These are phyloP conservation scores for Orthonychiurus folsomi DNA, from an alignment of 2,888 invertebrate genomes.

Conservation along the genomic window DNA sequence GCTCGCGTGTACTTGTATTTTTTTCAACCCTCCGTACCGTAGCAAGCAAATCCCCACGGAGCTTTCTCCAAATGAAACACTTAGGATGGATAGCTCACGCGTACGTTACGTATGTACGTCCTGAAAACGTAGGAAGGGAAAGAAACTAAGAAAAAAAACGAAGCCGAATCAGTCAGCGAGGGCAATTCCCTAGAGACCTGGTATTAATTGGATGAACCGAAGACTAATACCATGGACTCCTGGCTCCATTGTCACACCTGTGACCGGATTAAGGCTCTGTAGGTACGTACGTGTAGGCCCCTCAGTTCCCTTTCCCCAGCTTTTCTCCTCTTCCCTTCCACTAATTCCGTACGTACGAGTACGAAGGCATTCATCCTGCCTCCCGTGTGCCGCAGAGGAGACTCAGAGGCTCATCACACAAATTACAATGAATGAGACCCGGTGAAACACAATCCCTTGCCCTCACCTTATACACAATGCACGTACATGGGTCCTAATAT, in stretches of 20 bases:
- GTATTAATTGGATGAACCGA: conserved; percentile 41
- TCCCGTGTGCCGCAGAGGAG: neutral
- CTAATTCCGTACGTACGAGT: neutral
- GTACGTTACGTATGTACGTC: neutral
- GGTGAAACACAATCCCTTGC: neutral
- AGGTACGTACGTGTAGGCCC: neutral
- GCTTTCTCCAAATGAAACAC: too few species aligned
- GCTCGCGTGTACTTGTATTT: too few species aligned
- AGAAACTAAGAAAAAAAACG: conserved; percentile 23
- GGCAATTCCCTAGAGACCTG: conserved; percentile 37
- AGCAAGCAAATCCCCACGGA: too few species aligned
- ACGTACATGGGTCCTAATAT: neutral
- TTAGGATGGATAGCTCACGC: too few species aligned
- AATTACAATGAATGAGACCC: neutral
- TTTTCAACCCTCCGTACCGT: too few species aligned
- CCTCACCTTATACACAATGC: too few species aligned
- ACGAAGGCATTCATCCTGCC: neutral
- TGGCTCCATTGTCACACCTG: conserved; percentile 40
- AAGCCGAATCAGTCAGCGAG: conserved; percentile 36
- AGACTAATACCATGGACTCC: conserved; percentile 36
- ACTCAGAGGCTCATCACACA: neutral
- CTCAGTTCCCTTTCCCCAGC: neutral
- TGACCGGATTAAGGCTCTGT: conserved; percentile 31
- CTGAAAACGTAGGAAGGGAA: conserved; percentile 4
- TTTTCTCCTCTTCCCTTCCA: neutral